These are phyloP conservation scores for Drepana arcuata DNA, from an alignment of 1,140 invertebrate species.

Conservation along the genomic window DNA sequence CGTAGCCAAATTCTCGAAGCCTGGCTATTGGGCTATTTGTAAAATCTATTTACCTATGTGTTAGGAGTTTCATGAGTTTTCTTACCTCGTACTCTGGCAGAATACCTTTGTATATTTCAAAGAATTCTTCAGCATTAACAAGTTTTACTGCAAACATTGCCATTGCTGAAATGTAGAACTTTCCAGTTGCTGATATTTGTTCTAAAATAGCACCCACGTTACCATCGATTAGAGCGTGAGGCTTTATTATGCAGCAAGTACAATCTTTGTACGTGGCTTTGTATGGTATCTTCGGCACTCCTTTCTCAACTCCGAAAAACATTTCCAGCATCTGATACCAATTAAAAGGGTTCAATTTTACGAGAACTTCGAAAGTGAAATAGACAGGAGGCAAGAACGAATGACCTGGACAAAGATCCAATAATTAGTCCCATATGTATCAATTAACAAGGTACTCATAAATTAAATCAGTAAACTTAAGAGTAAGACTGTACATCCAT, in stretches of 20 bases:
- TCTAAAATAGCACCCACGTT: conserved; percentile 82
- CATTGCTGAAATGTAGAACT: conserved; percentile 85
- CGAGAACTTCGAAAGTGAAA: too few species aligned
- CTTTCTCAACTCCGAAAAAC: conserved; percentile 75
- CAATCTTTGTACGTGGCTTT: conserved; percentile 77
- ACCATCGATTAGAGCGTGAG: conserved; percentile 86
- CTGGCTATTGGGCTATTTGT: too few species aligned
- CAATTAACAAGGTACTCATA: too few species aligned
- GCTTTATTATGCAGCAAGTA: conserved; percentile 93
- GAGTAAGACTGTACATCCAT: too few species aligned
- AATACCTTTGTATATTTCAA: conserved; percentile 94
- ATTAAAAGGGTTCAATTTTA: too few species aligned
- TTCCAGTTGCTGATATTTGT: conserved; percentile 79
- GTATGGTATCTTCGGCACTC: conserved; percentile 57
- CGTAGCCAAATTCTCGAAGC: too few species aligned
- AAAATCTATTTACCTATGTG: too few species aligned
- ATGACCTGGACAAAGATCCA: too few species aligned
- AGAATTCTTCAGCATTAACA: conserved; percentile 89
- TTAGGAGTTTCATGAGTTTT: too few species aligned
- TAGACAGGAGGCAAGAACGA: too few species aligned
- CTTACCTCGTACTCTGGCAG: conserved; percentile 84
- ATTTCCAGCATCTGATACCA: conserved; percentile 72
- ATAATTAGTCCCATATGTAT: too few species aligned
- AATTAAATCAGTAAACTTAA: too few species aligned
- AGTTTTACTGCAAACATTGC: conserved; percentile 85